Base-by-base conservation (phyloP, 2,888 invertebrate genomes). In the Apodemia hepburni region DNA sequence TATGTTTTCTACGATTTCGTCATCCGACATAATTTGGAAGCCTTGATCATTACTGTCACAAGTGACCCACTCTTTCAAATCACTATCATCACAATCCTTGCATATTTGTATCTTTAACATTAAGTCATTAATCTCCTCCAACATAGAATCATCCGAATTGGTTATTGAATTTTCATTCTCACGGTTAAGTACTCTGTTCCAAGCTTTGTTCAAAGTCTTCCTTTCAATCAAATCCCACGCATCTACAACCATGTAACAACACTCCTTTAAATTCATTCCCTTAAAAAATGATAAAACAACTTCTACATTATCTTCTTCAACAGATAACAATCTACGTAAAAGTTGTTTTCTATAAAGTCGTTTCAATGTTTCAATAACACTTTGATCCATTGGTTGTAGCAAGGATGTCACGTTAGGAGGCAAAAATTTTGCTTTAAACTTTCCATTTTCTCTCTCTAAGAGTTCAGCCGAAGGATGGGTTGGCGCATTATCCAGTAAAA, bases 381-480 rank as follows among this genome's bases (percentile, higher is more conserved):
- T 65, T 68, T 68, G 68, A 17, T 69, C 66, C 70, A 69, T 71
- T 62, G 69, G 69, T 65, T 71, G 69, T 62, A 71, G 45, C 64
- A 70, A 61, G 12, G 66, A 69, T 69, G 64, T 67, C 22, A 67
- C 64, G 59, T 68, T 70, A 66, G 65, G 68, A 64, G 67, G 65
- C 60, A 68, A 66, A 64, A 66, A 62, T 61, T 66, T 68, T 42
- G 63, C 65, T 65, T 65, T 66, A 63, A 68, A 68, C 63, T 57
- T 68, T 57, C 65, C 63, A 65, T 65, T 65, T 61, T 68, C 66
- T 63, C 69, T 64, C 47, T 70, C 63, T 62, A 70, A 65, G 57
- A 64, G 60, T 65, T 68, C 64, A 64, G 66, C 68, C 51, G 68
- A 64, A 62, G 69, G 65, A 64, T 68, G 68, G 47, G 64, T 66